Base-by-base conservation (phyloP, 2,888 invertebrate species). In the Monochamus alternatus region DNA sequence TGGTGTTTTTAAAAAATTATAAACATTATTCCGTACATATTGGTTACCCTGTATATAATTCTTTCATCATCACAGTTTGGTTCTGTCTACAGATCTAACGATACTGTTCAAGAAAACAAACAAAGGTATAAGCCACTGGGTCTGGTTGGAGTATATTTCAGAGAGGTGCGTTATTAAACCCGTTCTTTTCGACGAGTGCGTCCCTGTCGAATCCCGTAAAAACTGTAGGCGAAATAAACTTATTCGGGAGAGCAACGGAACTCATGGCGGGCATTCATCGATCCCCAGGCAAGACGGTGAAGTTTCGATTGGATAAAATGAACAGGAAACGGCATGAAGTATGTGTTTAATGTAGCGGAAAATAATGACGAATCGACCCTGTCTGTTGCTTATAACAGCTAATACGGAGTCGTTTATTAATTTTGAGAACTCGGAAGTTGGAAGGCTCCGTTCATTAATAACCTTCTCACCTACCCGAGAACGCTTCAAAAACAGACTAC, bases 281-380 rank as follows among this genome's bases (percentile, higher is more conserved):
- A 71, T 73, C 60, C 73, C 60, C 10, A 64, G 60, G 73, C 73
- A 77, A 80, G 76, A 79, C 76, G 77, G 60, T 72, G 74, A 77
- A 73, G 63, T 87, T 87, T 84, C 87, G 86, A 87, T 87, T 86
- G 86, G 86, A 85, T 85, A 85, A 86, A 87, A 86, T 86, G 87
- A 86, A 86, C 85, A 85, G 87, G 87, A 88, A 88, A 86, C 86
- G 86, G 87, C 88, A 87, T 88, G 89, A 89, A 89, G 89, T 89
- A 89, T 89, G 89, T 86, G 89, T 87, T 88, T 87, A 90, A 90
- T 90, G 89, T 89, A 88, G 88, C 87, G 88, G 89, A 89, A 90
- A 90, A 90, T 90, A 90, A 90, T 90, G 90, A 90, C 89, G 89
- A 89, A 89, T 89, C 89, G 89, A 89, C 86, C 86, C 89, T 89